phyloP scores from a whole-genome alignment of 2,797 vertebrate species.

The Gallinago nigripennis region DNA sequence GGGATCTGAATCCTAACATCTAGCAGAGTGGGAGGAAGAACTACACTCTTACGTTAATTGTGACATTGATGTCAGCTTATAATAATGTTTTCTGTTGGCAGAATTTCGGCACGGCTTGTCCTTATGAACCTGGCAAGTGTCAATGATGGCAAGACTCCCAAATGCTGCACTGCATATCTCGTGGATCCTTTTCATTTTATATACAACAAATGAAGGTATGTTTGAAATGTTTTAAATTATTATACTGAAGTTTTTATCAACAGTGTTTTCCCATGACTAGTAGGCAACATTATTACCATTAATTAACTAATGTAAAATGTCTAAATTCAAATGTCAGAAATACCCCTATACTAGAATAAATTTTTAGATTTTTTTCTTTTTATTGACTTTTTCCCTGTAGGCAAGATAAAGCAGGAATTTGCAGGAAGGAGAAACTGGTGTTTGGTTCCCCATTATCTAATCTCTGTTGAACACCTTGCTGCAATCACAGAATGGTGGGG shows the following conservation, averaged over 20 bases:
- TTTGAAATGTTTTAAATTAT: not conserved
- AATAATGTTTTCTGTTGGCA: conserved; percentile 30
- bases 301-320: not conserved
- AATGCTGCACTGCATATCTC: not conserved
- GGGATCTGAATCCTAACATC: not conserved
- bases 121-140: not conserved
- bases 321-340: not conserved
- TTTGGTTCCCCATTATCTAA: not conserved
- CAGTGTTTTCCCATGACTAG: not conserved
- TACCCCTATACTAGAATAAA: not conserved
- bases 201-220: conserved; percentile 34
- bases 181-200: conserved; percentile 60
- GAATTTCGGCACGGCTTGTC: not conserved
- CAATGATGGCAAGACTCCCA: conserved; percentile 47
- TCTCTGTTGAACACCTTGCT: not conserved
- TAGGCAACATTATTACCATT: not conserved
- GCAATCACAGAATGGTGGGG: not conserved
- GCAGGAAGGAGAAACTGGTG: not conserved
- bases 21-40: not conserved
- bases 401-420: not conserved
- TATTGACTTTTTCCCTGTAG: not conserved
- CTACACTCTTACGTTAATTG: not conserved
- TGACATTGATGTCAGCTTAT: not conserved
- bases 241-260: not conserved
- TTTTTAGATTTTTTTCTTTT: not conserved